Conservation (phyloP, 1,140 invertebrate species). For the Drosophila bifasciata region DNA sequence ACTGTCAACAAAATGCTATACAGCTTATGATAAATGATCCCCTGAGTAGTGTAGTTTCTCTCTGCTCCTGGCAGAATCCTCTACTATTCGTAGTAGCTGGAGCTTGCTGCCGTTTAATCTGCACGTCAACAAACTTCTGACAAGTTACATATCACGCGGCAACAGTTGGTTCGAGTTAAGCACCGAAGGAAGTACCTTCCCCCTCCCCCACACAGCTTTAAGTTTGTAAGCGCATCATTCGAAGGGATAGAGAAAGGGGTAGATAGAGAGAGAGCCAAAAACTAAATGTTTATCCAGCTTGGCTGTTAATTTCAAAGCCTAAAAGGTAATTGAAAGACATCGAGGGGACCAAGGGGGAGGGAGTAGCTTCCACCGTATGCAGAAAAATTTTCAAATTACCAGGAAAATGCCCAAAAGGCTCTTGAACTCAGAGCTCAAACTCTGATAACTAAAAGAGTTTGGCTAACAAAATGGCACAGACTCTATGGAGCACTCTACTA, state of each 20-base stretch:
- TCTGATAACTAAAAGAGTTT: conserved; percentile 37
- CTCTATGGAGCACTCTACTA: conserved; percentile 53
- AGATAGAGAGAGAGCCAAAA: too few relatives aligned
- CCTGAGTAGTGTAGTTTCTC: conserved; percentile 39
- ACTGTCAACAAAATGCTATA: conserved; percentile 56
- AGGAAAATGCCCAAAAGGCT: conserved; percentile 28
- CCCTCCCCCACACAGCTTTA: conserved; percentile 2
- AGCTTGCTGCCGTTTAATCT: conserved; percentile 57
- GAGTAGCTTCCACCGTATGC: conserved; percentile 4
- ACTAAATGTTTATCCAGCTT: conserved; percentile 38
- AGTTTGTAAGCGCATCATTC: conserved; percentile 5
- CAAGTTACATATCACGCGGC: conserved; percentile 74
- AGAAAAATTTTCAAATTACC: conserved; percentile 37
- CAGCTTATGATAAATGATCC: conserved; percentile 74
- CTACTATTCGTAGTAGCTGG: conserved; percentile 13
- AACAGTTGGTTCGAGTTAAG: conserved; percentile 72
- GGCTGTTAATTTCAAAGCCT: conserved; percentile 31
- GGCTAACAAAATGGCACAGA: conserved; percentile 30
- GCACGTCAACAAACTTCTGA: conserved; percentile 76
- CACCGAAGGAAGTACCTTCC: conserved; percentile 14
- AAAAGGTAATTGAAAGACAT: conserved; percentile 44
- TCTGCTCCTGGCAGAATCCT: conserved; percentile 42
- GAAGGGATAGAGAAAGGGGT: not conserved
- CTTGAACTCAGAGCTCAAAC: conserved; percentile 16
- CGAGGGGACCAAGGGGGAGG: not conserved